Evolutionary conservation across 2,113 vertebrate species (phyloP), one percentile per base, ranked within the genome.

Genomic region (Phrynosoma platyrhinos): DNA sequence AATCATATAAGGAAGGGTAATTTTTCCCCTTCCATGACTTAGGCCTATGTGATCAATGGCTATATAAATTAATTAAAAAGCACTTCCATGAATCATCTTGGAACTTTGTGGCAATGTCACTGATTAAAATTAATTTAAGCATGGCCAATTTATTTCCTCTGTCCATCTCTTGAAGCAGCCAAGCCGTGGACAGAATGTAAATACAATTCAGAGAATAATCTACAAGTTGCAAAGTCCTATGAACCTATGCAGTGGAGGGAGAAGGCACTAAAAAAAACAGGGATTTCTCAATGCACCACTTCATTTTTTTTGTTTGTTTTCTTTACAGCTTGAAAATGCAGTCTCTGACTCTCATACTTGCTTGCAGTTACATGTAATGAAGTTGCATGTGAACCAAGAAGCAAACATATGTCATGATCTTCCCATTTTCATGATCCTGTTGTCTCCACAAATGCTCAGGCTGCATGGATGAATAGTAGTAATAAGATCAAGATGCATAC

Each of bases 21-120:
- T 78, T 69, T 55, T 2, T 1, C 9, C 20, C 21, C 20, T 36
- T 9, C 23, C 25, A 2, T 58, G 32, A 77, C 71, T 76, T 52
- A 32, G 62, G n/a, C 9, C 25, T 76, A 10, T 16, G 42, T 75
- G 69, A 85, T n/a, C 84, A 84, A 89, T 36, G 21, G 32, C 62
- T 47, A 68, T 77, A 81, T 77, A 81, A 82, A 82, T 64, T 55
- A 86, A 83, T 82, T 78, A 82, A 77, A 82, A 87, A 87, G 53
- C 23, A 13, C 83, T 72, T 82, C 32, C 53, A 75, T 18, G 14
- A 0, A 1, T 87, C 82, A 89, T 85, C 58, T 86, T 62, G 12
- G 10, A 62, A 83, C 62, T n/a, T 40, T 3, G n/a, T 14, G 25
- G 42, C 2, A 91, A 79, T 66, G 88, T 83, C 20, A 74, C 18